A percentile compares a stretch with the other conserved stretches of the same genome.
These are phyloP conservation scores for Ichneumon xanthorius DNA, from an alignment of 2,888 invertebrate genomes.

Conservation along the genomic window DNA sequence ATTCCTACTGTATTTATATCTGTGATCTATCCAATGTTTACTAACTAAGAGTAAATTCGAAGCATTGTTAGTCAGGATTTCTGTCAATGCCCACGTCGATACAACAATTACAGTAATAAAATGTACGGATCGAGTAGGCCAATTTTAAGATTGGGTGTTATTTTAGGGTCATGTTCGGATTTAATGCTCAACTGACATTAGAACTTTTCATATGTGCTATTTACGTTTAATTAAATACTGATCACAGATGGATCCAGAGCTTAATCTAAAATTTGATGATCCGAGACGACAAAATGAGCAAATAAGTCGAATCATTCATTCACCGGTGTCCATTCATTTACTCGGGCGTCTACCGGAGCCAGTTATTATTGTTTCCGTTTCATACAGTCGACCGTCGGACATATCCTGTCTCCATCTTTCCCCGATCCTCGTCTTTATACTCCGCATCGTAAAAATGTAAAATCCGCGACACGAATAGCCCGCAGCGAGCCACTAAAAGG, in stretches of 20 bases:
- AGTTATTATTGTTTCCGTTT: neutral
- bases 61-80: neutral
- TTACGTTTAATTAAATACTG: too few relatives aligned
- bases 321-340: neutral
- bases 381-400: neutral
- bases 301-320: neutral
- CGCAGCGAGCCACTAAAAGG: constrained; percentile 26
- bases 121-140: neutral
- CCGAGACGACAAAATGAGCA: neutral
- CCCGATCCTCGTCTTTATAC: neutral
- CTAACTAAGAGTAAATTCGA: neutral
- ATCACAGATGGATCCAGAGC: neutral
- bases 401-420: neutral
- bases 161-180: neutral
- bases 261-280: neutral
- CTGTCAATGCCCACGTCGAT: neutral
- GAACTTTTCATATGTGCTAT: neutral
- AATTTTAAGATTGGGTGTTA: too few relatives aligned
- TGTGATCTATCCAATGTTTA: neutral
- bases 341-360: neutral
- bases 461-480: constrained; percentile 43
- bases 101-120: neutral
- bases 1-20: neutral
- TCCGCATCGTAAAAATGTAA: constrained; percentile 10
- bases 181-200: neutral